Evolutionary conservation across 2,888 invertebrate genomes (phyloP), one percentile per base, ranked within the genome.

Genomic region (Drosophila neutralis): DNA sequence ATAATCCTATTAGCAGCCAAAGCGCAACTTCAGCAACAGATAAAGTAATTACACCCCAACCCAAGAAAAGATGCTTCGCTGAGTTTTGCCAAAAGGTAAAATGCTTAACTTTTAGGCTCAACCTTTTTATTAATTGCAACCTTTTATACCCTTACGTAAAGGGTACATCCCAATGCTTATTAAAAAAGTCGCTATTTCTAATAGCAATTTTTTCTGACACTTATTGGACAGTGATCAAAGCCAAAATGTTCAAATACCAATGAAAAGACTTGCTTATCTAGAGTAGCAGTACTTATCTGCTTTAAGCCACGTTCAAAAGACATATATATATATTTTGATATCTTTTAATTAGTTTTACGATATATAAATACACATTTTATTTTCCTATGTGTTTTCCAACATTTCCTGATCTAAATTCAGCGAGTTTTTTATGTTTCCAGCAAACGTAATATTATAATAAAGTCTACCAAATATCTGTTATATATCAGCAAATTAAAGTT

Each of bases 11-110:
- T 88, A 88, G 76, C 81, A 82, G 67, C 62, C 82, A 80, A 80
- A 81, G 69, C 83, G 88, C 87, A 89, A 85, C 87, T 85, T 87
- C 83, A 89, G 87, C 89, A 83, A 82, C 89, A 87, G 89, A 87
- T 89, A 87, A 89, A 89, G 84, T 83, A 87, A 87, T 89, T 87
- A 87, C 85, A 76, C 79, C 72, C 80, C 49, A 29, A 52, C 72
- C 80, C 72, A 60, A 31, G 45, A 61, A 59, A 62, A 70, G 77
- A 73, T 76, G 85, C 79, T 83, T 81, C 71, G 73, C 69, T 80
- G 83, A 80, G 48, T 78, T 81, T 73, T 60, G 68, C 63, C 68
- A 67, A 80, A 87, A 82, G 79, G 84, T 82, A 75, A 77, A 82
- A 71, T 69, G 73, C 62, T 75, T 45, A 78, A 78, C 63, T 67